Evolutionary conservation across 2,888 invertebrate genomes (phyloP).

Genomic region (Adelognathus sp.): DNA sequence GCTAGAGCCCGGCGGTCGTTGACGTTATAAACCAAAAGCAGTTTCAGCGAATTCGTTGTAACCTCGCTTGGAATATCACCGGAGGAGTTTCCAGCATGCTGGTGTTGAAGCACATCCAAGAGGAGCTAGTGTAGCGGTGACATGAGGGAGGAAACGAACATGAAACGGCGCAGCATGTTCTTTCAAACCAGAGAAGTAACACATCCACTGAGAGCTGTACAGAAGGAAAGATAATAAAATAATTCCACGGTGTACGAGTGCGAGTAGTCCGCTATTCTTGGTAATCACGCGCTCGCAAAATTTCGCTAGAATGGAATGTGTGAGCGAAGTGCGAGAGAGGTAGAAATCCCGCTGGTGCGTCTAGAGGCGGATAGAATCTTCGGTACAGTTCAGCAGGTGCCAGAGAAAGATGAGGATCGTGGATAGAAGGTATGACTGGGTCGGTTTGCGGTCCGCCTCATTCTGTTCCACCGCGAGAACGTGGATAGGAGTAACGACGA

Average conservation of each 20-base stretch:
- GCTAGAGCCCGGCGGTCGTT: not conserved
- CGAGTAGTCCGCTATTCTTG: conserved; percentile 12
- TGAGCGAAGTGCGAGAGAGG: not conserved
- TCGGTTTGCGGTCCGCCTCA: conserved; percentile 37
- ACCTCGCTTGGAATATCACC: not conserved
- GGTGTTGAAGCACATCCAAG: conserved; percentile 10
- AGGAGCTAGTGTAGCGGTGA: not conserved
- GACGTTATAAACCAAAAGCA: conserved; percentile 7
- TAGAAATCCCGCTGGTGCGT: not conserved
- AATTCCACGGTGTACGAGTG: conserved; percentile 46
- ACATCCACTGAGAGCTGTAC: not conserved
- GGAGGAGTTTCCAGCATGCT: not conserved
- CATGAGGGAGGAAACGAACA: conserved; percentile 19
- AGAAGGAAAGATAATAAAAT: conserved; percentile 35
- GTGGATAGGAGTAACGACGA: conserved; percentile 30
- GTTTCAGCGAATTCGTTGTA: conserved; percentile 28
- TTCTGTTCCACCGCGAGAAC: conserved; percentile 1
- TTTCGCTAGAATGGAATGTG: conserved; percentile 32
- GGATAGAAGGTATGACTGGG: conserved; percentile 12
- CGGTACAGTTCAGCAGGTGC: not conserved
- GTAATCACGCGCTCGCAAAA: conserved; percentile 40
- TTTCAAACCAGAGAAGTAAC: conserved; percentile 4
- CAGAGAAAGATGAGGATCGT: not conserved
- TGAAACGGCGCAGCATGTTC: conserved; percentile 16
- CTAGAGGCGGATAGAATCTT: not conserved